Percentiles rank a stretch among this genome's conserved stretches.
These are phyloP conservation scores for Momotus momota DNA, from an alignment of 2,797 vertebrate genomes.

Conservation along the genomic window DNA sequence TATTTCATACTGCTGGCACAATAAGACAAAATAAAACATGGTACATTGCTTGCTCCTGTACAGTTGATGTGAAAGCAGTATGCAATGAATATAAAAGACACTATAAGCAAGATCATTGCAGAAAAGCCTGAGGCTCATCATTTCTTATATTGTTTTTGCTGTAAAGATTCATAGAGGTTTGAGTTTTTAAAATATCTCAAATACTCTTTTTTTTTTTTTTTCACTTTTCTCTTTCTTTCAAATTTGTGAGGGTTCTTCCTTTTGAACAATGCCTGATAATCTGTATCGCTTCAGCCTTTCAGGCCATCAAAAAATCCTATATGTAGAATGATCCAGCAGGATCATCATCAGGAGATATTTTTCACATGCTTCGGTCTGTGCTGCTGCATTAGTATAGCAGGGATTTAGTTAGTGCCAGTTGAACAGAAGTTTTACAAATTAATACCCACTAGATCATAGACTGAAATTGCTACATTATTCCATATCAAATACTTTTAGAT, in stretches of 20 bases:
- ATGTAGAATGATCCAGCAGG: neutral
- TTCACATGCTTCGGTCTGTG: neutral
- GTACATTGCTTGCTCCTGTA: neutral
- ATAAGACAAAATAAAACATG: constrained; percentile 11
- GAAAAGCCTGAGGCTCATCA: neutral
- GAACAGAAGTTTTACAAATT: neutral
- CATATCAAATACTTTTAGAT: neutral
- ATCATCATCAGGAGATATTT: neutral
- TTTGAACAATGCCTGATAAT: neutral
- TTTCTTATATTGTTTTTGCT: neutral
- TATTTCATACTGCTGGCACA: neutral
- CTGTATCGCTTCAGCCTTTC: neutral
- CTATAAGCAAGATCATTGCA: neutral
- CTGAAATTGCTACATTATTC: neutral
- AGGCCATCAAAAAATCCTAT: neutral
- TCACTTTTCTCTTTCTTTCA: neutral
- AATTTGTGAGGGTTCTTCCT: neutral
- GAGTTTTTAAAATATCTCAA: neutral
- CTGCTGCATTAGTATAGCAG: neutral
- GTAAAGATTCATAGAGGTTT: neutral
- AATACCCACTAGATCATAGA: neutral
- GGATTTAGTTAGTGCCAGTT: neutral
- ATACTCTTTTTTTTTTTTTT: neutral
- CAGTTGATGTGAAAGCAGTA: neutral
- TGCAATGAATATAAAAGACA: constrained; percentile 2